phyloP scores from a whole-genome alignment of 2,888 invertebrate species.

The Dinocampus coccinellae region DNA sequence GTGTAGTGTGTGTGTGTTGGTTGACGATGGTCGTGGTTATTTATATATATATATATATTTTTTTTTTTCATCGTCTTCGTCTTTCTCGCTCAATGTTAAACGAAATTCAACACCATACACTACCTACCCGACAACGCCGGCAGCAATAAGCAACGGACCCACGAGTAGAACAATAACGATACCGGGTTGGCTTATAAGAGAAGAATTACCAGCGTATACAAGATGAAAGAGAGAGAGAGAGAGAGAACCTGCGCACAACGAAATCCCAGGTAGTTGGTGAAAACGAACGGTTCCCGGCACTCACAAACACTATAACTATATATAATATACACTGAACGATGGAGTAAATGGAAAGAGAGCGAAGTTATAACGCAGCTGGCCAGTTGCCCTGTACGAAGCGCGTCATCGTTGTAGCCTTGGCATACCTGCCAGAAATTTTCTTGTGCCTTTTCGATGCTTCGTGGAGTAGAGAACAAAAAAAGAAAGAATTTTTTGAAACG shows the following conservation, averaged over 20 bases:
- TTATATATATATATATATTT: not conserved
- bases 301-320: slow-evolving; percentile 11
- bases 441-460: slow-evolving; percentile 4
- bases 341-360: not conserved
- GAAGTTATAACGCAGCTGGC: not conserved
- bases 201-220: slow-evolving; percentile 28
- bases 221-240: not conserved
- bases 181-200: slow-evolving; percentile 17
- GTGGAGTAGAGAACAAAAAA: not conserved
- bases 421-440: slow-evolving; percentile 37
- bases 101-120: slow-evolving; percentile 36
- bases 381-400: slow-evolving; percentile 8
- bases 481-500: too few species aligned
- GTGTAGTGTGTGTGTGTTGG: too few species aligned
- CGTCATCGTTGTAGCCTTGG: too few species aligned
- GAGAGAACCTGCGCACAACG: slow-evolving; percentile 12
- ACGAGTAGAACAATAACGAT: slow-evolving; percentile 34
- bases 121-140: not conserved
- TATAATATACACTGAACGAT: not conserved
- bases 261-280: slow-evolving; percentile 32
- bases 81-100: slow-evolving; percentile 11
- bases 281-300: slow-evolving; percentile 28
- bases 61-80: not conserved
- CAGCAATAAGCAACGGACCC: slow-evolving; percentile 26
- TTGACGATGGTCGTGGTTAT: not conserved